Evolutionary conservation across 2,888 invertebrate species (phyloP).

Genomic region (Euproctis similis): DNA sequence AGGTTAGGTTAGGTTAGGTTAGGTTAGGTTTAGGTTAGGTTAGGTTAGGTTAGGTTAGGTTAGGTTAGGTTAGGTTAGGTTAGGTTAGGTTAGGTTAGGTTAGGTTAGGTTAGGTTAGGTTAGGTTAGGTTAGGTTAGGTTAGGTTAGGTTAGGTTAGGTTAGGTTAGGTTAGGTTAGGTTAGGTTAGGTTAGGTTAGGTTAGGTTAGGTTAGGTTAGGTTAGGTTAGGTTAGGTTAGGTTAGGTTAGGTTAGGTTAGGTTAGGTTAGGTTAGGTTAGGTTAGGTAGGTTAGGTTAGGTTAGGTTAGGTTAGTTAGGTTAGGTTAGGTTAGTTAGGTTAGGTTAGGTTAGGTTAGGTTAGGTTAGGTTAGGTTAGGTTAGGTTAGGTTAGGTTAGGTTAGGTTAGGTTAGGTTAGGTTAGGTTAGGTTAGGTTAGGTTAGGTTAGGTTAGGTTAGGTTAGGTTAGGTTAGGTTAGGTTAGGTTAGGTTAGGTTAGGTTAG

Average conservation of each 20-base stretch:
- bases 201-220: conserved; percentile 6
- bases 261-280: conserved; percentile 7
- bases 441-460: conserved; percentile 5
- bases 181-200: conserved; percentile 4
- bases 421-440: conserved; percentile 5
- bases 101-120: conserved; percentile 6
- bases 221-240: conserved; percentile 6
- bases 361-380: conserved; percentile 4
- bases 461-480: conserved; percentile 5
- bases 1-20: conserved; percentile 6
- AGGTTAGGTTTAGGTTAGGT: conserved; percentile 6
- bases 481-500: conserved; percentile 5
- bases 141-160: conserved; percentile 4
- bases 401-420: conserved; percentile 7
- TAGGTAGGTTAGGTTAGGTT: conserved; percentile 5
- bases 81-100: conserved; percentile 6
- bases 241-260: conserved; percentile 7
- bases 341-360: conserved; percentile 8
- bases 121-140: conserved; percentile 5
- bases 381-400: conserved; percentile 8
- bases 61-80: conserved; percentile 6
- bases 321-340: conserved; percentile 6
- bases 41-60: conserved; percentile 7
- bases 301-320: conserved; percentile 6
- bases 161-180: conserved; percentile 2